Evolutionary conservation across 1,140 invertebrate species (phyloP).

Genomic region (Odontomachus brunneus): DNA sequence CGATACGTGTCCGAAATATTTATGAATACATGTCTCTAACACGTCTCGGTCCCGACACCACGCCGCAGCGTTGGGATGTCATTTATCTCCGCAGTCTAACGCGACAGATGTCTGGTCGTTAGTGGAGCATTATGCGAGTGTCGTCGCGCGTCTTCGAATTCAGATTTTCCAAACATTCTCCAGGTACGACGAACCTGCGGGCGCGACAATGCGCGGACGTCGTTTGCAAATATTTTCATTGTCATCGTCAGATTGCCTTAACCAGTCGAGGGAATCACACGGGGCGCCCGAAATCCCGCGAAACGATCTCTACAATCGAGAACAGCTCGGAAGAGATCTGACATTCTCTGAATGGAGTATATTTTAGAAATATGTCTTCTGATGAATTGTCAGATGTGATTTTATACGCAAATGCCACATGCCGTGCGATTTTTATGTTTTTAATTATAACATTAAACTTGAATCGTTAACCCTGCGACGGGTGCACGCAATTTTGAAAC

Average conservation of each 20-base stretch:
- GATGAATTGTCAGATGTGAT: conserved; percentile 26
- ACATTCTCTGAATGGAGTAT: conserved; percentile 37
- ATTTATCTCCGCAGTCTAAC: conserved; percentile 60
- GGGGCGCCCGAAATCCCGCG: background rate
- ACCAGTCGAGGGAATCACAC: conserved; percentile 16
- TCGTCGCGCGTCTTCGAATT: conserved; percentile 70
- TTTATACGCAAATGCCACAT: background rate
- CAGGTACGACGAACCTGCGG: conserved; percentile 38
- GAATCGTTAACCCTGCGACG: no score
- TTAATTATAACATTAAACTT: no score
- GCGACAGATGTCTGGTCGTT: conserved; percentile 72
- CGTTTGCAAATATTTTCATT: conserved; percentile 69
- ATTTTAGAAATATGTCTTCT: conserved; percentile 64
- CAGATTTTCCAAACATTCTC: conserved; percentile 52
- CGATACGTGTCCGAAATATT: background rate
- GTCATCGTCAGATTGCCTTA: conserved; percentile 36
- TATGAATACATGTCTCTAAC: background rate
- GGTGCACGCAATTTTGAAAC: no score
- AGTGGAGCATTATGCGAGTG: conserved; percentile 69
- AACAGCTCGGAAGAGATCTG: conserved; percentile 15
- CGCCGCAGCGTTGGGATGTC: conserved; percentile 26
- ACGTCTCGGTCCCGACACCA: background rate
- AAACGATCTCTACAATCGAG: conserved; percentile 43
- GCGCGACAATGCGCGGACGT: conserved; percentile 65
- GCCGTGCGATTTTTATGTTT: no score